Evolutionary conservation across 1,140 invertebrate species (phyloP).

Genomic region (Zaprionus africanus): DNA sequence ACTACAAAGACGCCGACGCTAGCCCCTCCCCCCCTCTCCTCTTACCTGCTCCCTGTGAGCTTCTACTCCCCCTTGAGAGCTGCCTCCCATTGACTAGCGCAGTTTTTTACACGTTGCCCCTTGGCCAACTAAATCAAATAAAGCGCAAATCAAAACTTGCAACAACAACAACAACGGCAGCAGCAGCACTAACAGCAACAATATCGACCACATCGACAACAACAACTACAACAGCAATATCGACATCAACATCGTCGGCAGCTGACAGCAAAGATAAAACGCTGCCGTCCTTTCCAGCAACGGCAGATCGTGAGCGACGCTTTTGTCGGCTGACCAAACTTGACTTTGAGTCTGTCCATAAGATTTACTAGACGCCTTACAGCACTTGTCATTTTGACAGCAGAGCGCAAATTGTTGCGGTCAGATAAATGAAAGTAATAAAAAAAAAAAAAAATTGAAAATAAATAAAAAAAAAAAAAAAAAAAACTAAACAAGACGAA

Average conservation of each 20-base stretch:
- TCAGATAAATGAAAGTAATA: constrained; percentile 14
- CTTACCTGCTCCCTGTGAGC: background rate
- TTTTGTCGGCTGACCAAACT: constrained; percentile 62
- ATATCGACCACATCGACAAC: constrained; percentile 5
- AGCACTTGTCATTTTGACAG: constrained; percentile 69
- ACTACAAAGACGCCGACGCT: constrained; percentile 58
- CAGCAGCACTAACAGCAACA: background rate
- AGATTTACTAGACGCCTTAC: constrained; percentile 52
- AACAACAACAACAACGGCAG: constrained; percentile 23
- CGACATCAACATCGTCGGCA: background rate
- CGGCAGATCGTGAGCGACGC: constrained; percentile 37
- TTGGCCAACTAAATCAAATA: constrained; percentile 60
- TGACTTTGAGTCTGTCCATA: constrained; percentile 51
- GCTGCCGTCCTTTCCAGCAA: constrained; percentile 37
- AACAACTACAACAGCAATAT: constrained; percentile 7
- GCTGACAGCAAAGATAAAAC: constrained; percentile 44
- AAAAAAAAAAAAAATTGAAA: background rate
- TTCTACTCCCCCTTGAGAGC: too few relatives aligned
- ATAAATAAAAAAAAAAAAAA: background rate
- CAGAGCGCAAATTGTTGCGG: constrained; percentile 45
- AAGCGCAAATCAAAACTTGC: constrained; percentile 64
- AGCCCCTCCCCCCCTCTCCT: background rate
- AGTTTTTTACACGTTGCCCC: constrained; percentile 35
- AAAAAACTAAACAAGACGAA: background rate
- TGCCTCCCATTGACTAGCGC: background rate